These are phyloP conservation scores for Eolophus roseicapilla DNA, from an alignment of 2,113 vertebrate genomes.

Conservation along the genomic window DNA sequence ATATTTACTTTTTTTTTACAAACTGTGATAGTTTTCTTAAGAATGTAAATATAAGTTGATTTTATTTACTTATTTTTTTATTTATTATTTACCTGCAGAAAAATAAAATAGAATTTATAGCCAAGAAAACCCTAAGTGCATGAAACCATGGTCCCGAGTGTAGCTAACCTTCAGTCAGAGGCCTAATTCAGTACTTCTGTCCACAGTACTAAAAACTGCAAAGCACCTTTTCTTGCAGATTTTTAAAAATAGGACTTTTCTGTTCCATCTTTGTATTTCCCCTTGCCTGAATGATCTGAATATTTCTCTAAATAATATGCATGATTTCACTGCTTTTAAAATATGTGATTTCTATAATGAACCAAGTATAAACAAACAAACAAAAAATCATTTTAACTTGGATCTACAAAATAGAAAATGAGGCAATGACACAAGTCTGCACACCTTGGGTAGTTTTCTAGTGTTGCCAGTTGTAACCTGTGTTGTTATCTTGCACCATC, in stretches of 20 bases:
- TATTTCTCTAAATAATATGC: neutral
- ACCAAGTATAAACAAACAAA: neutral
- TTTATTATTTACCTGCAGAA: neutral
- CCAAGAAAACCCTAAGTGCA: neutral
- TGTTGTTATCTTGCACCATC: constrained; percentile 21
- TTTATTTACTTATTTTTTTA: too few relatives aligned
- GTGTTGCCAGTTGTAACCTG: neutral
- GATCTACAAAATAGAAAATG: neutral
- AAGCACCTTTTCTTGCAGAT: neutral
- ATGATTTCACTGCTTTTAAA: neutral
- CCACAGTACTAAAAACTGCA: neutral
- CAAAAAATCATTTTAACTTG: neutral
- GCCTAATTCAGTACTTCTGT: neutral
- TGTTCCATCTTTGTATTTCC: neutral
- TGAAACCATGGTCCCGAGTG: fast-evolving
- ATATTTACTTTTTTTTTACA: neutral
- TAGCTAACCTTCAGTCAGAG: neutral
- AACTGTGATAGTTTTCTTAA: neutral
- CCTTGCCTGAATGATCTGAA: neutral
- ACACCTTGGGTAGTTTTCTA: fast-evolving
- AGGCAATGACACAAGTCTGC: neutral
- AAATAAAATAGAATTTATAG: neutral
- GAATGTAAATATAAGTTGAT: neutral
- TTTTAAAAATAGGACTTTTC: neutral
- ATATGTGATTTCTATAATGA: neutral